Base-by-base conservation (phyloP, 2,797 vertebrate species). In the Pogoniulus pusillus region DNA sequence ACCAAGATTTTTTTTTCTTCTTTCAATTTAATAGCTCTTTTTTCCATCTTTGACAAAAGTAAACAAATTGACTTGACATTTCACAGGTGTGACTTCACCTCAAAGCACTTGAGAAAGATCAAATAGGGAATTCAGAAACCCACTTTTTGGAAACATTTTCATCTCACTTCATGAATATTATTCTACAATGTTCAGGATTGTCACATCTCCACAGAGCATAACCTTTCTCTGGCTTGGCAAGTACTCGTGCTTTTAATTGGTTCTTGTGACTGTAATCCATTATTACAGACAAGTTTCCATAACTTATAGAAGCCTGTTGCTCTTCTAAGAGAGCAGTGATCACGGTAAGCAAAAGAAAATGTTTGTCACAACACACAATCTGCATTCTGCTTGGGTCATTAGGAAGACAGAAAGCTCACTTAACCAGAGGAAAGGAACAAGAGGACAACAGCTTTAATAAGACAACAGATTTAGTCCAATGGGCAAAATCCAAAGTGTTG, bases 51-150 rank as follows among this genome's bases (percentile, higher is more conserved):
- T 58, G 71, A 70, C 55, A 68, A 60, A 92, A 77, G 20, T 12
- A 91, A 91, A 85, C 34, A 86, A 93, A 89, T 26, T 37, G 32
- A 77, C 85, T 68, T 84, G 65, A 84, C 58, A 71, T 70, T 86
- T 80, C 57, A 57, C 76, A 73, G 53, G 30, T 53, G n/a, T 45
- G 78, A 70, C 70, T 91, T 47, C 24, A 34, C 6, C 37, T 76
- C 27, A 24, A 39, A 15, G 30, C 49, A 45, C 35, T 74, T 81
- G 57, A 88, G 82, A 75, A 87, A 83, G 93, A 91, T 90, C 19
- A 91, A 87, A 88, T 35, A 73, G 1, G 2, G 29, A 26, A 75
- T 49, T 87, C 34, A 77, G 64, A 94, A 90, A 93, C 16, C 22
- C n/a, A 55, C 37, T 72, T 74, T 53, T 51, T 41, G 26, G 58